A percentile compares a stretch with the other conserved stretches of the same genome.
phyloP scores from a whole-genome alignment of 2,888 invertebrate genomes.

The Hirtodrosophila alboralis region DNA sequence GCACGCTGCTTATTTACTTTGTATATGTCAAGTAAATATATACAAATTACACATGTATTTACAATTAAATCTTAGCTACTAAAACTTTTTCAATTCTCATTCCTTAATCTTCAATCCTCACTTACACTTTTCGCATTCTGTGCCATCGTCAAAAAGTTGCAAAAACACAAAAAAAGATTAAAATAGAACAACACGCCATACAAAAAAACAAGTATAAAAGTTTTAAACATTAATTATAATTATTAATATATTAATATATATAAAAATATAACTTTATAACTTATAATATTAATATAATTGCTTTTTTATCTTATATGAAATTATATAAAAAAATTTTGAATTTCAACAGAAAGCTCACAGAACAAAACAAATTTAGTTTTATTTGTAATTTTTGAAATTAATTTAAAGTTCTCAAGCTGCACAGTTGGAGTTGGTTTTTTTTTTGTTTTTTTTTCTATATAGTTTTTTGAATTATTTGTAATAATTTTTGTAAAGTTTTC shows the following conservation, averaged over 20 bases:
- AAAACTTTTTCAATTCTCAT: constrained; percentile 42
- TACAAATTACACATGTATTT: constrained; percentile 77
- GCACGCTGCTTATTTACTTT: constrained; percentile 70
- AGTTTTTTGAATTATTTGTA: constrained; percentile 74
- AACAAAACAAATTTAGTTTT: constrained; percentile 33
- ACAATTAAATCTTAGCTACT: constrained; percentile 74
- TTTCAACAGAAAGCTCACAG: constrained; percentile 63
- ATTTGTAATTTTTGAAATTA: constrained; percentile 64
- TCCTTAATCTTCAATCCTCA: constrained; percentile 7
- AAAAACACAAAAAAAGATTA: constrained; percentile 43
- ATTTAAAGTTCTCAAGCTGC: constrained; percentile 64
- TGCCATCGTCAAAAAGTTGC: constrained; percentile 68
- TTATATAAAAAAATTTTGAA: constrained; percentile 58
- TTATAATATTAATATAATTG: constrained; percentile 36
- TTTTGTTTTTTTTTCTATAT: constrained; percentile 18
- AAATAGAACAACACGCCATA: constrained; percentile 28
- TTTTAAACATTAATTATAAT: constrained; percentile 34
- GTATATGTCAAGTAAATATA: constrained; percentile 75
- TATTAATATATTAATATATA: constrained; percentile 32
- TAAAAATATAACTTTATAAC: constrained; percentile 31
- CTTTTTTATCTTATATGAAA: constrained; percentile 12
- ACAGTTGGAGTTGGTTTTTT: constrained; percentile 39
- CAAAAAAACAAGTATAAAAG: constrained; percentile 48
- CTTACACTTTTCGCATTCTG: constrained; percentile 29
- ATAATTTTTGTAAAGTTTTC: constrained; percentile 67